Evolutionary conservation across 2,113 vertebrate genomes (phyloP).

Genomic region (Cygnus atratus): DNA sequence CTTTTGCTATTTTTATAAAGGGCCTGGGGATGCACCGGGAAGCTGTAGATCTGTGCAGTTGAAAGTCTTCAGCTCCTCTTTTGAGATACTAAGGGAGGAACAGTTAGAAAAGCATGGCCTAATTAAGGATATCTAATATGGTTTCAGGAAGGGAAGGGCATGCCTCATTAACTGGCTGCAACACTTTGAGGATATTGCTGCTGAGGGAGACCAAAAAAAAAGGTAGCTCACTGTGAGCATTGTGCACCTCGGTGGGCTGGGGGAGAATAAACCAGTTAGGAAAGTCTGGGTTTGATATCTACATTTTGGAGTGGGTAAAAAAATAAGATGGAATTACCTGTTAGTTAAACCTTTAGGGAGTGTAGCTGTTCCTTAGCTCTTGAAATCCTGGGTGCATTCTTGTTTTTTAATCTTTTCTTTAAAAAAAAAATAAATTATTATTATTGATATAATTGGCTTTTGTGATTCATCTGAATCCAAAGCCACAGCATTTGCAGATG

Average conservation of each 20-base stretch:
- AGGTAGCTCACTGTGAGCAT: conserved; percentile 40
- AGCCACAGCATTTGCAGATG: background rate
- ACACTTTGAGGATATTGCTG: conserved; percentile 71
- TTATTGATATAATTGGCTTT: conserved; percentile 12
- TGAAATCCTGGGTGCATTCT: background rate
- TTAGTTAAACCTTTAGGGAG: background rate
- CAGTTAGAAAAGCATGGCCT: conserved; percentile 70
- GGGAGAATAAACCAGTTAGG: background rate
- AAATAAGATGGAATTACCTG: background rate
- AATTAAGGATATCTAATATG: conserved; percentile 75
- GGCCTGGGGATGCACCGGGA: conserved; percentile 62
- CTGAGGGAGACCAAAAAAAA: conserved; percentile 45
- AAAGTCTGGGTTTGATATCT: background rate
- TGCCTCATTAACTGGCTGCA: conserved; percentile 73
- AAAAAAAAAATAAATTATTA: background rate
- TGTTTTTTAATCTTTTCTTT: background rate
- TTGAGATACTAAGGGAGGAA: conserved; percentile 66
- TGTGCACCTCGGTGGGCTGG: background rate
- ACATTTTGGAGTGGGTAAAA: background rate
- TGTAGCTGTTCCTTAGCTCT: background rate
- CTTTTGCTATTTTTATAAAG: conserved; percentile 71
- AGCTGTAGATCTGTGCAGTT: conserved; percentile 58
- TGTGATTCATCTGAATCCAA: conserved; percentile 24
- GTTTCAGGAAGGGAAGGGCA: conserved; percentile 71
- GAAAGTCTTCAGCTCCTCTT: conserved; percentile 62